Percentiles rank a stretch among this genome's conserved stretches.
These are phyloP conservation scores for Holothuria leucospilota DNA, from an alignment of 53 echinoderm and acorn worm species.

Conservation along the genomic window DNA sequence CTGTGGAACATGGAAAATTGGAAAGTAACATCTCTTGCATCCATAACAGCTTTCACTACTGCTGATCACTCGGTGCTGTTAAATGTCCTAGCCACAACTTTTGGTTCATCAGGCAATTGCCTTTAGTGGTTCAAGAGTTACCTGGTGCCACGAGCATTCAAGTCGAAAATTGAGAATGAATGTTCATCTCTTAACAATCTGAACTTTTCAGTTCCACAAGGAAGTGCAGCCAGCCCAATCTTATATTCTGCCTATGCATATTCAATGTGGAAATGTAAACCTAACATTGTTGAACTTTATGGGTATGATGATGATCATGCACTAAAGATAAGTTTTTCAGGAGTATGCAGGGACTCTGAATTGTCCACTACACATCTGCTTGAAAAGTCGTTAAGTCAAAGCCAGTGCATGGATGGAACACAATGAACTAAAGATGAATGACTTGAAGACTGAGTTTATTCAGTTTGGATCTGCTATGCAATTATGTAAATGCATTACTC, in stretches of 20 bases:
- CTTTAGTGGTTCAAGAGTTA: constrained; percentile 12
- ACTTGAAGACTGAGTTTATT: no score
- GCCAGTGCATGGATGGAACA: neutral
- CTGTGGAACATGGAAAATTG: neutral
- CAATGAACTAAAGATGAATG: neutral
- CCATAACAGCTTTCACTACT: neutral
- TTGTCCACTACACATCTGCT: neutral
- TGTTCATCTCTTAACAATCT: neutral
- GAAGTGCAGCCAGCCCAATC: neutral
- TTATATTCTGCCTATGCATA: neutral
- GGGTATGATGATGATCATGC: no score
- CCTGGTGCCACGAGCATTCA: neutral
- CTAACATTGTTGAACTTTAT: neutral
- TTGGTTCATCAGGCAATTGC: neutral
- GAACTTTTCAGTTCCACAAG: neutral
- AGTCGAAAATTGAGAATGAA: neutral
- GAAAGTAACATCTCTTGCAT: neutral
- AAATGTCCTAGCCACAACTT: neutral
- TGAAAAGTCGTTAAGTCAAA: neutral
- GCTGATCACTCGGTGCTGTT: neutral
- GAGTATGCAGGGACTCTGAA: neutral
- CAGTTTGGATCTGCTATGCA: no score
- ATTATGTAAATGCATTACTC: no score
- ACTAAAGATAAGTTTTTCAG: neutral
- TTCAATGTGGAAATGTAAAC: neutral